Base-by-base conservation (phyloP, 2,888 invertebrate genomes). In the Chrysina gloriosa region DNA sequence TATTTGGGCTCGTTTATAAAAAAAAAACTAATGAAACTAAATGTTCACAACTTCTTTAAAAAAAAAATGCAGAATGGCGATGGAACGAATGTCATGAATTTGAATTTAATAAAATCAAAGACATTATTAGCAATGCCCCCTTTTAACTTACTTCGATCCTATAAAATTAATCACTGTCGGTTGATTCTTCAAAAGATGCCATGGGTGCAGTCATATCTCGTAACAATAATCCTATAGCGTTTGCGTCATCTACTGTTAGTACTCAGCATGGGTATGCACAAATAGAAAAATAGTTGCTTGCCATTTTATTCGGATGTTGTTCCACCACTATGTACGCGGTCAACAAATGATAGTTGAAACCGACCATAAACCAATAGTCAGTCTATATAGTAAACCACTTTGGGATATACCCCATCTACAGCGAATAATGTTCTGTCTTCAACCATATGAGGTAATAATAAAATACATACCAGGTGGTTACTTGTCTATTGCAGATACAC, bases 341-440 rank as follows among this genome's bases (percentile, higher is more conserved):
- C n/a, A 39, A 39, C 11, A 39, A 34, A n/a, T 39, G 4, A 39
- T 16, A 39, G 39, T 39, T n/a, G 39, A 39, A 16, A 39, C 9
- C 4, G 3, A 7, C 5, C 3, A 39, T 39, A 39, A 36, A 11
- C 36, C 36, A 36, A 36, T 21, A 29, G 36, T 50, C 52, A 34
- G 31, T 58, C 9, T 50, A 47, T 48, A 48, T 4, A 48, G 50
- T 9, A 48, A 64, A 9, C 27, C 27, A 16, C 50, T 29, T 4
- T 47, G 50, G 48, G 64, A 64, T 42, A 23, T 34, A 19, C 45
- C 11, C 5, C 14, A 27, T 39, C 21, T 61, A 42, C 42, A 61
- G 9, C 16, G 45, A 42, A 1, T 61, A 21, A 42, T 21, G 23
- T 6, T 3, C 4, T n/a, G 23, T 1, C 1, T 9, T 7, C 4